Evolutionary conservation across 2,113 vertebrate species (phyloP).

Genomic region (Oreamnos americanus): DNA sequence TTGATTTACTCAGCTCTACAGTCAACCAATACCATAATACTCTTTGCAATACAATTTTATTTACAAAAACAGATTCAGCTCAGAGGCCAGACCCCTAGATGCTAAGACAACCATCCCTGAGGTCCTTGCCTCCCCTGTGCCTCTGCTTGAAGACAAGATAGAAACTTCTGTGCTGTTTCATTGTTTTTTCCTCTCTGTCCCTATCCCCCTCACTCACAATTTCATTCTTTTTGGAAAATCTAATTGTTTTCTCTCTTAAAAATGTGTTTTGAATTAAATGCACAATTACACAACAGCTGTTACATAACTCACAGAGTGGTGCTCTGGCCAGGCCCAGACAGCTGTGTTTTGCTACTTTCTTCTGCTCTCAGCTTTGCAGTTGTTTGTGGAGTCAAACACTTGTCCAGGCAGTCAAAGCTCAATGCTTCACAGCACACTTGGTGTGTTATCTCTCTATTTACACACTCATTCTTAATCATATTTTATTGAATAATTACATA

Average conservation of each 20-base stretch:
- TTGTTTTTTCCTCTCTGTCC: background rate
- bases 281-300: conserved; percentile 66
- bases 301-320: conserved; percentile 44
- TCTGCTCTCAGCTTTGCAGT: background rate
- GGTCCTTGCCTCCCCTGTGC: background rate
- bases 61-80: background rate
- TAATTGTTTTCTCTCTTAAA: conserved; percentile 41
- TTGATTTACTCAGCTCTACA: background rate
- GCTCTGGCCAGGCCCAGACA: conserved; percentile 18
- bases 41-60: background rate
- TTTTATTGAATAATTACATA: background rate
- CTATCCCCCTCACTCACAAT: background rate
- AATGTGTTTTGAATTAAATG: conserved; percentile 59
- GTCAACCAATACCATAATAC: background rate
- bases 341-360: conserved; percentile 55
- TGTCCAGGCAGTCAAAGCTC: background rate
- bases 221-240: background rate
- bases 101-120: background rate
- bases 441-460: background rate
- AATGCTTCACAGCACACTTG: background rate
- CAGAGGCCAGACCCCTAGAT: background rate
- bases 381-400: conserved; percentile 48
- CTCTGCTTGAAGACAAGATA: background rate
- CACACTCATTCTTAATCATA: background rate
- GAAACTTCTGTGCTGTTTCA: background rate